phyloP scores from a whole-genome alignment of 2,888 invertebrate species.

The Rhagonycha fulva region DNA sequence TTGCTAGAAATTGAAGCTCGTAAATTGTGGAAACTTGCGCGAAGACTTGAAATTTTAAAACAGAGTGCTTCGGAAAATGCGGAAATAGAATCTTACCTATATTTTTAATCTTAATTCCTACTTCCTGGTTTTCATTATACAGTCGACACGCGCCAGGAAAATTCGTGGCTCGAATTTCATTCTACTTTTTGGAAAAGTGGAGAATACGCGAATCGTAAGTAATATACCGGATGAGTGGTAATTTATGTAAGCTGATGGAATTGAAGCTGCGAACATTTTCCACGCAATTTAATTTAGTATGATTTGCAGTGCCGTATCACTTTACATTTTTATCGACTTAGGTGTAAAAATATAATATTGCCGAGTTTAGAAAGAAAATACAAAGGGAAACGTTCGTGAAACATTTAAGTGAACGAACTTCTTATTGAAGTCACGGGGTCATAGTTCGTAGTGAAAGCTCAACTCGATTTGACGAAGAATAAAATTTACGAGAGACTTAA shows the following conservation, averaged over 20 bases:
- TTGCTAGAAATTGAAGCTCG: not conserved
- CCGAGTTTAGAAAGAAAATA: not conserved
- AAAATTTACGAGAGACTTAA: not conserved
- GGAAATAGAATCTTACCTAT: not conserved
- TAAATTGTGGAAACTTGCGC: not conserved
- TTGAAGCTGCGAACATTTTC: not conserved
- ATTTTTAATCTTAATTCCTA: not conserved
- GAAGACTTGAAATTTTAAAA: not conserved
- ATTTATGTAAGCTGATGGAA: not conserved
- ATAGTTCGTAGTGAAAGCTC: conserved; percentile 19
- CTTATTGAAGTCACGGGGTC: conserved; percentile 14
- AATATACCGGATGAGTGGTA: not conserved
- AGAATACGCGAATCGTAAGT: not conserved
- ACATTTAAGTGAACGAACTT: conserved; percentile 6
- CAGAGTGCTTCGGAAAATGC: not conserved
- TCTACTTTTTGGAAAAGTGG: not conserved
- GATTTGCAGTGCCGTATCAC: not conserved
- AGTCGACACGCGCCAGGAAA: not conserved
- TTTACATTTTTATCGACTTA: not conserved
- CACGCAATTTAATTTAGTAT: not conserved
- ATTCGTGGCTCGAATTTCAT: not conserved
- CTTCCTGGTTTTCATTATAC: not conserved
- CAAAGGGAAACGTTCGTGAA: not conserved
- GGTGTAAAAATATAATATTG: not conserved
- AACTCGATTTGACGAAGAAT: conserved; percentile 3